Conservation (phyloP, 2,113 vertebrate genomes). For the Rhodinocichla rosea region DNA sequence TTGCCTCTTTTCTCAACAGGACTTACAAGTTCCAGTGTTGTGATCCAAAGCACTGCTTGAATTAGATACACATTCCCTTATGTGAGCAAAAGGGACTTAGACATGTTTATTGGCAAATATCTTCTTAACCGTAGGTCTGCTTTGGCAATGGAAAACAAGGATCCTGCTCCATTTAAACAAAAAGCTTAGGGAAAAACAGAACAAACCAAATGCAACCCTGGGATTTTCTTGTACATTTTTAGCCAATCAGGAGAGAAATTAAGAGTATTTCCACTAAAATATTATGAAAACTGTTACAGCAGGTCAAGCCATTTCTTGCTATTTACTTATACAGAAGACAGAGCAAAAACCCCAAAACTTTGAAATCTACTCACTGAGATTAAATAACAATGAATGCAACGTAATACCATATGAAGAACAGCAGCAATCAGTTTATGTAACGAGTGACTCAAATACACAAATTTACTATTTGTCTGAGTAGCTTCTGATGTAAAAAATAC, state of each 20-base stretch:
- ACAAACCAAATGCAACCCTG: neutral
- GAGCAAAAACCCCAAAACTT: neutral
- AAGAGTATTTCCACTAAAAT: neutral
- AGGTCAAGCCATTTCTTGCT: neutral
- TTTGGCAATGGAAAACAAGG: neutral
- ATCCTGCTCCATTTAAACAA: neutral
- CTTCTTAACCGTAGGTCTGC: neutral
- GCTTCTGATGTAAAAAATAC: neutral
- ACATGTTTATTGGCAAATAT: neutral
- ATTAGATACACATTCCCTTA: neutral
- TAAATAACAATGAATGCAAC: neutral
- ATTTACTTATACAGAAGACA: neutral
- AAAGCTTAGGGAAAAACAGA: neutral
- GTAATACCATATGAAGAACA: neutral
- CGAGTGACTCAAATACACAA: neutral
- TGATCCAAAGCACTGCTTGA: neutral
- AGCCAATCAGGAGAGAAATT: neutral
- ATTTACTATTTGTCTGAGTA: neutral
- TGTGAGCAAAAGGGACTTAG: neutral
- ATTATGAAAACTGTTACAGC: neutral
- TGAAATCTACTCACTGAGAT: neutral
- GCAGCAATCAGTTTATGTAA: neutral
- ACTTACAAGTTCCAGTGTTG: neutral
- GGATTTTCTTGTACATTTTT: neutral
- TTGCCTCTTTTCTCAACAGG: neutral